phyloP scores from a whole-genome alignment of 2,113 vertebrate species.

The Pandion haliaetus region DNA sequence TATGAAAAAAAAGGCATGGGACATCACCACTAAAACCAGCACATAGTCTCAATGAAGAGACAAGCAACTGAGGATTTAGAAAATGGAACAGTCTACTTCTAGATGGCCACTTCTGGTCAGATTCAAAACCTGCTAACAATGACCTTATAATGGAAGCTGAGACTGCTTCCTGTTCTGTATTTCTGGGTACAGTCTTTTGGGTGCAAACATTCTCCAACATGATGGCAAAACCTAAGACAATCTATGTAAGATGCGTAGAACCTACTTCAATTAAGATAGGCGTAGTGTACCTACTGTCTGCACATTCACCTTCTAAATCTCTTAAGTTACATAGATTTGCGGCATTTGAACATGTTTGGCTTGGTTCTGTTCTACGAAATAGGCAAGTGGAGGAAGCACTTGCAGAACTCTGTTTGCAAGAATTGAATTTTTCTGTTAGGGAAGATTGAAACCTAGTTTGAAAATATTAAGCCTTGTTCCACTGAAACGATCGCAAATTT shows the following conservation, averaged over 20 bases:
- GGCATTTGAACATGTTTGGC: neutral
- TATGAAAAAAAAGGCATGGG: neutral
- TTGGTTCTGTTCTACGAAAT: neutral
- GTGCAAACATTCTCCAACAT: neutral
- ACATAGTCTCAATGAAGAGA: neutral
- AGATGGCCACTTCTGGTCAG: neutral
- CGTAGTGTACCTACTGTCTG: neutral
- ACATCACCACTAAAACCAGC: neutral
- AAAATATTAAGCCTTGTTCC: constrained; percentile 10
- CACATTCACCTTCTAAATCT: neutral
- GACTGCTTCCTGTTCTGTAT: neutral
- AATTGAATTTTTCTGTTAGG: constrained; percentile 31
- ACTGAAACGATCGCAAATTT: constrained; percentile 21
- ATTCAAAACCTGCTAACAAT: neutral
- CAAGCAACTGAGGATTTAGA: neutral
- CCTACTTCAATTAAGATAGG: neutral
- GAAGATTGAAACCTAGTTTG: neutral
- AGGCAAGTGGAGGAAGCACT: constrained; percentile 25
- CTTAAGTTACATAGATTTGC: neutral
- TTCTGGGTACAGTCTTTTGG: too few species aligned
- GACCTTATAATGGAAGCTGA: neutral
- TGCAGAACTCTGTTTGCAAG: constrained; percentile 31
- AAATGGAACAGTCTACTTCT: neutral
- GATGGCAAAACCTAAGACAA: neutral
- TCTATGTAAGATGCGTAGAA: neutral